These are phyloP conservation scores for Nemotelus nigrinus DNA, from an alignment of 2,888 invertebrate species.

Conservation along the genomic window DNA sequence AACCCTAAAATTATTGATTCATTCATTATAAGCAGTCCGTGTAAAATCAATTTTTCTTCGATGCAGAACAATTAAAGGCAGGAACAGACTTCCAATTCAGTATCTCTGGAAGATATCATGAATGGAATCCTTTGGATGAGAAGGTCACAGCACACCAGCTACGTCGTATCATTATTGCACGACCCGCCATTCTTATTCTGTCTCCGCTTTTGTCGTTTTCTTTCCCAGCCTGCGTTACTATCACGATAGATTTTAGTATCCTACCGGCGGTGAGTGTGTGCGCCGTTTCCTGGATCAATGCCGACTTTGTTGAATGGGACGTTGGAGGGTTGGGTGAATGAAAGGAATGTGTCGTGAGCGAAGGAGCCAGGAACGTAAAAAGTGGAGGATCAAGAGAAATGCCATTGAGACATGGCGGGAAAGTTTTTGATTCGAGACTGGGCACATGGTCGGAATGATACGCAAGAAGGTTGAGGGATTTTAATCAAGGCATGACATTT, in stretches of 20 bases:
- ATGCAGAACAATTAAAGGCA: constrained; percentile 39
- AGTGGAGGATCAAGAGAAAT: not conserved
- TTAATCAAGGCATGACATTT: constrained; percentile 52
- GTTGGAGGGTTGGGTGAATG: no score
- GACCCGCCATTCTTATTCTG: not conserved
- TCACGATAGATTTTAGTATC: no score
- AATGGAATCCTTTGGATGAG: constrained; percentile 20
- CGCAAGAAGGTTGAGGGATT: constrained; percentile 43
- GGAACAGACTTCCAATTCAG: constrained; percentile 8
- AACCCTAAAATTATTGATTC: not conserved
- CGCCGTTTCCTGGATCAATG: no score
- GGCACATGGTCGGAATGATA: no score
- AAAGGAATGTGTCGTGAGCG: no score
- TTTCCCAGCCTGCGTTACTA: no score
- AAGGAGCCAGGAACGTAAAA: not conserved
- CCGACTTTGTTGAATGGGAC: no score
- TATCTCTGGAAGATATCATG: constrained; percentile 33
- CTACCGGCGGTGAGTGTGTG: no score
- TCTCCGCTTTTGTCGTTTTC: no score
- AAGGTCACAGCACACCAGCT: not conserved
- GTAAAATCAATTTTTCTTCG: constrained; percentile 37
- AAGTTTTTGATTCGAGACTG: constrained; percentile 32
- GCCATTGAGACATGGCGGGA: constrained; percentile 10
- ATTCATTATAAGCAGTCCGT: not conserved
- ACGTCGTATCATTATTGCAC: constrained; percentile 40